These are phyloP conservation scores for Cordilura impudica DNA, from an alignment of 2,888 invertebrate genomes.

Conservation along the genomic window DNA sequence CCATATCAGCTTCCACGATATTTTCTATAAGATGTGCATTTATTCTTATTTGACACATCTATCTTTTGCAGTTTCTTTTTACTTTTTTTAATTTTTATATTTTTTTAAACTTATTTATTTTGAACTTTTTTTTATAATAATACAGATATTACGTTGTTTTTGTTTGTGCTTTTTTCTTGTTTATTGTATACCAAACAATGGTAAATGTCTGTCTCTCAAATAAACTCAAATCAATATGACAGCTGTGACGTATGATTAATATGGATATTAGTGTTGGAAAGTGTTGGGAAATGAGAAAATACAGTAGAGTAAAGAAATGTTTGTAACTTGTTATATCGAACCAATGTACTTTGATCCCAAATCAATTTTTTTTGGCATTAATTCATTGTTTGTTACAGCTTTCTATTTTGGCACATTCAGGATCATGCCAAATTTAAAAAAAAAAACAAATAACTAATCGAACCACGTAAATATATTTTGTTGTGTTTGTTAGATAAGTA, in stretches of 20 bases:
- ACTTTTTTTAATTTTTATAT: background rate
- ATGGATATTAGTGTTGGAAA: conserved; percentile 47
- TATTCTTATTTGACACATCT: background rate
- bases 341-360: too few species aligned
- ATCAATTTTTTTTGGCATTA: too few species aligned
- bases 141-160: background rate
- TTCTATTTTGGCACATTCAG: too few species aligned
- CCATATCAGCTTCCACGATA: conserved; percentile 7
- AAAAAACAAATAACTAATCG: too few species aligned
- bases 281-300: conserved; percentile 1
- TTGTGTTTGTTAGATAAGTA: too few species aligned
- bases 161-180: background rate
- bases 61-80: background rate
- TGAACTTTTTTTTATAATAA: background rate
- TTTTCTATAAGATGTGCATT: conserved; percentile 20
- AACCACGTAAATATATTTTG: too few species aligned
- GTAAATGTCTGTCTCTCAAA: background rate
- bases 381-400: too few species aligned
- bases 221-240: conserved; percentile 32
- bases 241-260: conserved; percentile 31
- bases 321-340: background rate
- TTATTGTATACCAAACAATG: background rate
- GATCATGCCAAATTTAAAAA: too few species aligned
- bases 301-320: too few species aligned
- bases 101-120: background rate